Percentiles rank a stretch among this genome's conserved stretches.
phyloP scores from a whole-genome alignment of 2,888 invertebrate species.

The Hirudinaria manillensis region DNA sequence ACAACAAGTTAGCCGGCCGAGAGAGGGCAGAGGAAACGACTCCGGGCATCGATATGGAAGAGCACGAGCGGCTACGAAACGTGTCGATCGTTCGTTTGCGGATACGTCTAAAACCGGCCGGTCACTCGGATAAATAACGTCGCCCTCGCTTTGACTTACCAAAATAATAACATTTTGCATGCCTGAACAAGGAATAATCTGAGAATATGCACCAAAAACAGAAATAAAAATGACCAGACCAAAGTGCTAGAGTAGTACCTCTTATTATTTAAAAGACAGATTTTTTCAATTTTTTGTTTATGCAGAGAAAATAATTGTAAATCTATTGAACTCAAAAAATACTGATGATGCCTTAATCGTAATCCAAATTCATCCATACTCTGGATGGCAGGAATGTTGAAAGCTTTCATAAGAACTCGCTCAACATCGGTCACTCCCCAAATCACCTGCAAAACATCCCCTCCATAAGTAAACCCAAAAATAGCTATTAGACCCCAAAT shows the following conservation, averaged over 20 bases:
- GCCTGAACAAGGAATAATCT: background rate
- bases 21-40: background rate
- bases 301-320: background rate
- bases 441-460: background rate
- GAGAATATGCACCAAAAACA: background rate
- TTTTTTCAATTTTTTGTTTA: background rate
- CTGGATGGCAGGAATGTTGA: background rate
- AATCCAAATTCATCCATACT: background rate
- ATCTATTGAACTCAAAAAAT: slow-evolving; percentile 10
- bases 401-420: background rate
- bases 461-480: background rate
- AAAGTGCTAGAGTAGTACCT: background rate
- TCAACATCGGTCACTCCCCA: background rate
- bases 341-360: background rate
- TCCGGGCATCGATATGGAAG: background rate
- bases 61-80: background rate
- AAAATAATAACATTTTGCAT: slow-evolving; percentile 2
- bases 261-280: background rate
- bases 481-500: background rate
- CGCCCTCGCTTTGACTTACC: background rate
- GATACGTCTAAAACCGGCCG: background rate
- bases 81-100: slow-evolving; percentile 6
- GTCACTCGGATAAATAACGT: slow-evolving; percentile 4
- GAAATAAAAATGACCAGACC: background rate
- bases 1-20: background rate